phyloP scores from a whole-genome alignment of 2,113 vertebrate genomes.

The Callocephalon fimbriatum region DNA sequence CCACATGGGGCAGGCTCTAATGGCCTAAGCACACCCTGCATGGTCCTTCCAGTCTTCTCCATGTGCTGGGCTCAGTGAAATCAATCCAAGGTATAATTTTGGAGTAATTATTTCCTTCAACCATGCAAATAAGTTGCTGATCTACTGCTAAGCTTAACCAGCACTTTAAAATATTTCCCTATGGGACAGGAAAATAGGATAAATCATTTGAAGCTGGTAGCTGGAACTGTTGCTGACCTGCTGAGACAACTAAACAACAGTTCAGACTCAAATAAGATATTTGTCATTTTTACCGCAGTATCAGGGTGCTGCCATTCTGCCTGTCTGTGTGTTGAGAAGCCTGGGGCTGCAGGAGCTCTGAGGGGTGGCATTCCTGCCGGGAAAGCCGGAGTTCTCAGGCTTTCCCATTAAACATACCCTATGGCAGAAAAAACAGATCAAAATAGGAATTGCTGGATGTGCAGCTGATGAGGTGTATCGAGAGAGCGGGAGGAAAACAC shows the following conservation, averaged over 20 bases:
- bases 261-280: not conserved
- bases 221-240: not conserved
- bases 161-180: not conserved
- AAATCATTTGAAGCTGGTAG: not conserved
- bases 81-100: slow-evolving; percentile 47
- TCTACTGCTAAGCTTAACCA: not conserved
- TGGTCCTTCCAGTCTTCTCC: slow-evolving; percentile 2
- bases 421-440: not conserved
- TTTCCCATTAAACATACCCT: not conserved
- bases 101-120: slow-evolving; percentile 29
- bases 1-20: not conserved
- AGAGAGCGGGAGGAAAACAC: not conserved
- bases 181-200: slow-evolving; percentile 11
- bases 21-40: not conserved
- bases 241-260: not conserved
- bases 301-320: not conserved
- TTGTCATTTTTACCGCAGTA: not conserved
- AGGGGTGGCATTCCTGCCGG: not conserved
- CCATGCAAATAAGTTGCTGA: not conserved
- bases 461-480: not conserved
- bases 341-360: not conserved
- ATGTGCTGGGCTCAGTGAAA: not conserved
- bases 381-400: not conserved
- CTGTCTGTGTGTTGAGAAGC: not conserved
- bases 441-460: not conserved